These are phyloP conservation scores for Drosophila melanogaster DNA, from an alignment of 1,140 invertebrate genomes.

Conservation along the genomic window DNA sequence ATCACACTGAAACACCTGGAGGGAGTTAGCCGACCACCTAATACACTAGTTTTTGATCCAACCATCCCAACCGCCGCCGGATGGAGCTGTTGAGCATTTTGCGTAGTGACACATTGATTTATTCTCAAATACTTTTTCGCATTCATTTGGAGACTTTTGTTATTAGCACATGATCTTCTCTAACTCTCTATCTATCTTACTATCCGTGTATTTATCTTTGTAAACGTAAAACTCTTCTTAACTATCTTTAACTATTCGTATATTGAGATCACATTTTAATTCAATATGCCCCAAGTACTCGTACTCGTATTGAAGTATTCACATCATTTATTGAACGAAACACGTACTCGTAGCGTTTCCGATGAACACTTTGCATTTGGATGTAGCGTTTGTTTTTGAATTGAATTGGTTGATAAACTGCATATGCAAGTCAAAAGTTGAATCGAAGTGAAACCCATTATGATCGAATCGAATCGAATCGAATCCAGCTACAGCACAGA, in stretches of 20 bases:
- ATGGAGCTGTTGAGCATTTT: constrained; percentile 40
- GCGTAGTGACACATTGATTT: constrained; percentile 51
- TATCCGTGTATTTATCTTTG: constrained; percentile 44
- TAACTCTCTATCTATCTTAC: constrained; percentile 42
- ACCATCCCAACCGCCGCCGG: constrained; percentile 14
- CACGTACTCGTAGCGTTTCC: constrained; percentile 77
- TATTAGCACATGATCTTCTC: constrained; percentile 65
- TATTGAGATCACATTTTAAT: constrained; percentile 54
- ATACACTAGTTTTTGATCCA: constrained; percentile 15
- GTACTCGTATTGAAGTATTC: constrained; percentile 61
- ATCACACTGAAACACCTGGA: constrained; percentile 26
- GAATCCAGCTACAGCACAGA: constrained; percentile 46
- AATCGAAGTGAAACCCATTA: constrained; percentile 51
- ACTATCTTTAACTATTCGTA: constrained; percentile 61
- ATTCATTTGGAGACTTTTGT: constrained; percentile 59
- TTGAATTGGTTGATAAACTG: constrained; percentile 66
- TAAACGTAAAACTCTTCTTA: constrained; percentile 45
- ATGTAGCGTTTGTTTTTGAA: constrained; percentile 77
- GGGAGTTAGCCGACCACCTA: constrained; percentile 9
- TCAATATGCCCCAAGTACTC: constrained; percentile 61
- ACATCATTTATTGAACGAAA: constrained; percentile 69
- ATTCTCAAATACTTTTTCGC: constrained; percentile 38
- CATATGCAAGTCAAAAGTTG: constrained; percentile 60
- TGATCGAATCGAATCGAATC: constrained; percentile 30
- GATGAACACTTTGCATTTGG: constrained; percentile 80